phyloP scores from a whole-genome alignment of 2,888 invertebrate species.

The Dynastes maya region DNA sequence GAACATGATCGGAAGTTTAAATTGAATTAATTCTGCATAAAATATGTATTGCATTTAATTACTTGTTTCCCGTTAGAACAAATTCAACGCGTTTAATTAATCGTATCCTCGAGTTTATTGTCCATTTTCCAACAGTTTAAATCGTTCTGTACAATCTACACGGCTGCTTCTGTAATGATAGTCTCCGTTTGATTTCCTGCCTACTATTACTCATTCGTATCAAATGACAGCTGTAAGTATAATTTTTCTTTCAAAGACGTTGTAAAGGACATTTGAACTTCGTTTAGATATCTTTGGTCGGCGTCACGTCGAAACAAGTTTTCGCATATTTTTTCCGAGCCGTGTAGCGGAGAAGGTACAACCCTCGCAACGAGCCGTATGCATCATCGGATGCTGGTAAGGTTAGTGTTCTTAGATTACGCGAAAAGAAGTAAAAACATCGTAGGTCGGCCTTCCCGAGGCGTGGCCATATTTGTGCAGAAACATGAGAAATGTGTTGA shows the following conservation, averaged over 20 bases:
- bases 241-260: neutral
- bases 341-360: conserved; percentile 22
- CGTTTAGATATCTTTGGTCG: conserved; percentile 10
- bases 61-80: neutral
- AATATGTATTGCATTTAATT: neutral
- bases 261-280: conserved; percentile 29
- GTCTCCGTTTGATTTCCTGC: conserved; percentile 23
- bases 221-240: conserved; percentile 14
- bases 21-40: neutral
- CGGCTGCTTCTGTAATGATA: conserved; percentile 7
- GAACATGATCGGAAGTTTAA: too few species aligned
- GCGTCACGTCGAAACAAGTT: conserved; percentile 22
- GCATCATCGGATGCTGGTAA: conserved; percentile 28
- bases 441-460: conserved; percentile 56
- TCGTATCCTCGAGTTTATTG: neutral
- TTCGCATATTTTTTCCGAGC: conserved; percentile 15
- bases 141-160: neutral
- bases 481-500: conserved; percentile 51
- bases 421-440: conserved; percentile 51
- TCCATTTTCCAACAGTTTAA: neutral
- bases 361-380: conserved; percentile 32
- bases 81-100: neutral
- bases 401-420: conserved; percentile 42
- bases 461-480: conserved; percentile 55
- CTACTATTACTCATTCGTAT: conserved; percentile 35